A percentile compares a stretch with the other conserved stretches of the same genome.
Evolutionary conservation across 1,140 invertebrate species (phyloP).

Genomic region (Sinonovacula constricta): DNA sequence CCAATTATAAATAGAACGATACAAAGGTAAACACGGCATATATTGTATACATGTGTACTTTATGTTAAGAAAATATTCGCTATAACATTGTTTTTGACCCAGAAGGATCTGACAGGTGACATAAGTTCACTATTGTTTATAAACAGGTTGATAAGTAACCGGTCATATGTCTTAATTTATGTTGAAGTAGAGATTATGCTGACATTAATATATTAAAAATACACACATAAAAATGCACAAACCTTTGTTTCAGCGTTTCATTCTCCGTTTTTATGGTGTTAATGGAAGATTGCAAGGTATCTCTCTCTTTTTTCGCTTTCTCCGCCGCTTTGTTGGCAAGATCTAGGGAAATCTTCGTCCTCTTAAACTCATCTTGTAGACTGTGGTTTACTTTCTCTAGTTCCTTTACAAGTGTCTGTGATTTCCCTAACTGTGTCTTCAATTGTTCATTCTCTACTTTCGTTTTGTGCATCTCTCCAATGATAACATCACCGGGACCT

Average conservation of each 20-base stretch:
- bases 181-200: too few species aligned
- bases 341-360: conserved; percentile 67
- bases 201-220: too few species aligned
- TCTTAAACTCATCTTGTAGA: conserved; percentile 72
- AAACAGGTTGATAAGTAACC: too few species aligned
- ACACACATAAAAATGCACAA: too few species aligned
- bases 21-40: too few species aligned
- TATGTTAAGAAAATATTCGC: too few species aligned
- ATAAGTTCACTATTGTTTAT: too few species aligned
- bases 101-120: too few species aligned
- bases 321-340: conserved; percentile 68
- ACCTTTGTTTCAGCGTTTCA: conserved; percentile 70
- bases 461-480: conserved; percentile 64
- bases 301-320: conserved; percentile 67
- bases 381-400: conserved; percentile 61
- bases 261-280: conserved; percentile 65
- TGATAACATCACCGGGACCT: conserved; percentile 68
- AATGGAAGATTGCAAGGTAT: conserved; percentile 62
- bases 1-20: too few species aligned
- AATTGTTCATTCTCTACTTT: conserved; percentile 68
- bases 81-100: too few species aligned
- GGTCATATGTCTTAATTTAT: too few species aligned
- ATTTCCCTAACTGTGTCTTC: conserved; percentile 62
- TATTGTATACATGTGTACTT: too few species aligned
- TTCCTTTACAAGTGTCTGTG: conserved; percentile 66